A percentile compares a stretch with the other conserved stretches of the same genome.
These are phyloP conservation scores for Sebastes reedi DNA, from an alignment of 2,797 vertebrate genomes.

Conservation along the genomic window DNA sequence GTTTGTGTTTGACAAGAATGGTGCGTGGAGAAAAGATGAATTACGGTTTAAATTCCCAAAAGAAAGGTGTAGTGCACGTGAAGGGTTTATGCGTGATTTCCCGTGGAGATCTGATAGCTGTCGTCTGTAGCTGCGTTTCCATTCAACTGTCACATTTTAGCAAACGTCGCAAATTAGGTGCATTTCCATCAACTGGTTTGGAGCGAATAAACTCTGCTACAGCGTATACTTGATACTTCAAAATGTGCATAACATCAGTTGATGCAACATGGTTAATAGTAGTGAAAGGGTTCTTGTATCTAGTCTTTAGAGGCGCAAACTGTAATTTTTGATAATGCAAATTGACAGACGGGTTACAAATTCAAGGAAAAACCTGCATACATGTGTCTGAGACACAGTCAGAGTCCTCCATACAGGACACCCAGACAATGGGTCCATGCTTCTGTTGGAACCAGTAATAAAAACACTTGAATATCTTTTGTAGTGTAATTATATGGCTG, in stretches of 20 bases:
- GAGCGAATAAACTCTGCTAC: no score
- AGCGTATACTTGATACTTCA: no score
- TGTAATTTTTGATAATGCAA: not conserved
- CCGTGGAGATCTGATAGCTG: not conserved
- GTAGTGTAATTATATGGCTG: not conserved
- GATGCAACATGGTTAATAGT: no score
- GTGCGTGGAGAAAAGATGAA: not conserved
- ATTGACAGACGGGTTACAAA: no score
- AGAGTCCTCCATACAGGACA: no score
- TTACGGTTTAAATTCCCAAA: not conserved
- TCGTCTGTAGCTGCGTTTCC: not conserved
- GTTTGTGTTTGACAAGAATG: constrained; percentile 25
- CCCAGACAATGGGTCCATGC: no score
- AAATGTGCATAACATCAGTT: no score
- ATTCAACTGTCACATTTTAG: not conserved
- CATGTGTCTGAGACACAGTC: no score
- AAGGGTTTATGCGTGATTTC: constrained; percentile 1
- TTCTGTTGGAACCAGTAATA: not conserved
- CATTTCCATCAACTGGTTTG: no score
- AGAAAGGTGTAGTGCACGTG: not conserved
- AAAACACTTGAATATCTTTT: not conserved
- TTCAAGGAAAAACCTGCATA: no score
- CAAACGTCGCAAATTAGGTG: not conserved
- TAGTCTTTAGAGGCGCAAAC: not conserved
- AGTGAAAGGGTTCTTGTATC: not conserved